phyloP scores from a whole-genome alignment of 2,113 vertebrate species.

The Dolichallabes microphthalmus region DNA sequence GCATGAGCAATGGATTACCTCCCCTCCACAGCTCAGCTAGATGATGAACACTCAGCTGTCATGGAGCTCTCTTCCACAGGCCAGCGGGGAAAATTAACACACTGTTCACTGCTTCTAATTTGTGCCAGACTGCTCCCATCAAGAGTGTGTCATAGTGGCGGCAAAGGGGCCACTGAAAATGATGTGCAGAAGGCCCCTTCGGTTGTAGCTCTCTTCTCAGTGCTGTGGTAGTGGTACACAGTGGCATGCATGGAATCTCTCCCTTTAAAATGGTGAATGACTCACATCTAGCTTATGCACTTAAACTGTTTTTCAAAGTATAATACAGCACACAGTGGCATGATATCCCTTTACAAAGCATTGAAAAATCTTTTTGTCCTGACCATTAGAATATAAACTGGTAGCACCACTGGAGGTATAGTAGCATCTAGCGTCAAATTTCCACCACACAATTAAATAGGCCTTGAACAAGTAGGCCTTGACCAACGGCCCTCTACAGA shows the following conservation, averaged over 20 bases:
- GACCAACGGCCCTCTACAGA: background rate
- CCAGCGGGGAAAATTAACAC: constrained; percentile 51
- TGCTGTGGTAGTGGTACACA: constrained; percentile 8
- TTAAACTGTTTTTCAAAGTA: background rate
- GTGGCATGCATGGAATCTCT: background rate
- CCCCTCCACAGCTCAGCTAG: constrained; percentile 30
- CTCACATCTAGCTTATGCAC: background rate
- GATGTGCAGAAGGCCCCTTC: constrained; percentile 52
- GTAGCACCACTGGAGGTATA: background rate
- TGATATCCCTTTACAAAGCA: background rate
- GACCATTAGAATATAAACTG: background rate
- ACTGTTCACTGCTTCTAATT: constrained; percentile 59
- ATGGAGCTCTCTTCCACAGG: constrained; percentile 36
- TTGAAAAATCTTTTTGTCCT: background rate
- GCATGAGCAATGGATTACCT: constrained; percentile 28
- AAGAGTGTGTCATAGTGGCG: constrained; percentile 35
- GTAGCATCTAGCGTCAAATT: background rate
- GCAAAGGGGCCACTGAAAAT: constrained; percentile 50
- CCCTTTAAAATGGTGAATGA: background rate
- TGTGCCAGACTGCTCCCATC: constrained; percentile 54
- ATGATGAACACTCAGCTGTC: constrained; percentile 45
- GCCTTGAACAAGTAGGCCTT: background rate
- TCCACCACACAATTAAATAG: background rate
- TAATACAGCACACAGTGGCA: background rate
- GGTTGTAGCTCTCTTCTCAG: constrained; percentile 54